Evolutionary conservation across 1,140 invertebrate genomes (phyloP), one percentile per base, ranked within the genome.

Genomic region (Drosophila pachea): DNA sequence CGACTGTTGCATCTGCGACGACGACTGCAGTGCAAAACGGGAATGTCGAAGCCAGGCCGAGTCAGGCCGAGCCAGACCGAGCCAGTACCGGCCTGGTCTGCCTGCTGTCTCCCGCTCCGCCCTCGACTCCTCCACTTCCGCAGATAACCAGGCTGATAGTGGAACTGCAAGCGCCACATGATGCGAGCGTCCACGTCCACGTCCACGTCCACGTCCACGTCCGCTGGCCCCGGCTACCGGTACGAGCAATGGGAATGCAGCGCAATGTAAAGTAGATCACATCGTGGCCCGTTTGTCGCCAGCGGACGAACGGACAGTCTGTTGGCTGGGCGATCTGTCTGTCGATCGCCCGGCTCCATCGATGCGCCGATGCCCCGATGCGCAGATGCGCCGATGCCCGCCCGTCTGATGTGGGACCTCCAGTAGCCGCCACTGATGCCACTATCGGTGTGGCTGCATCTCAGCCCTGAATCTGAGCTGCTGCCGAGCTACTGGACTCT

Each of bases 211-310:
- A 14, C 12, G 40, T 14, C 40, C 40, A 14, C 3, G n/a, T 43
- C 40, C 40, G 14, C 5, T 60, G 54, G 67, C 8, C 43, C 36
- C 8, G 36, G 36, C 22, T 22, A 38, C 36, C 36, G 11, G 36
- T 45, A 54, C 47, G 53, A 50, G 33, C 38, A 62, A 59, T 43
- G 54, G 48, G 49, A 68, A 74, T 70, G 71, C 58, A 42, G 33
- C 36, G 52, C 65, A 75, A 86, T 86, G 81, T 86, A 86, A 86
- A 84, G 79, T 84, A 81, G 81, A 84, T 84, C 81, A 84, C 72
- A 66, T 74, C 62, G 52, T 54, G 31, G 6, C 14, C 35, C 31
- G 33, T 6, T 40, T 58, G 42, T 59, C 43, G 56, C 45, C 33
- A 14, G 35, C 22, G 22, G 22, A 22, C 22, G 22, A 22, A 22